A percentile compares a stretch with the other conserved stretches of the same genome.
Evolutionary conservation across 30 jellyfish, hydroid and myxozoan genomes (phyloP).

Genomic region (Nemopilema nomurai): DNA sequence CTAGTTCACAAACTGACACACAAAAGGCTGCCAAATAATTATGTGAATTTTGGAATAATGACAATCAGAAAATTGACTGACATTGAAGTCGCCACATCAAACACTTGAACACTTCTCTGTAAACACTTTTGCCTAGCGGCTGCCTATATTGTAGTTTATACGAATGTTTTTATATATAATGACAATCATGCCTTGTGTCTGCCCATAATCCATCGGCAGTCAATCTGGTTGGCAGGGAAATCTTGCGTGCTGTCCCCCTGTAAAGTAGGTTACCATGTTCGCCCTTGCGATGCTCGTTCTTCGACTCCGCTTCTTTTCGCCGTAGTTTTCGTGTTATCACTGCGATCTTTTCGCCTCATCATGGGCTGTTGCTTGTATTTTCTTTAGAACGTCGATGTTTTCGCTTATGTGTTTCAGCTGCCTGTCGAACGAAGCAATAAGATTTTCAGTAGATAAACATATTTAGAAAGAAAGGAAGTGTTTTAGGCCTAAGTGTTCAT

Average conservation of each 20-base stretch:
- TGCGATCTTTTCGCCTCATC: conserved; percentile 25
- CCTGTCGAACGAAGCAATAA: neutral
- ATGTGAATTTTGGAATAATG: too few relatives aligned
- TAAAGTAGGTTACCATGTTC: neutral
- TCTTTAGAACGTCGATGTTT: conserved; percentile 3
- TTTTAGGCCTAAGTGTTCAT: neutral
- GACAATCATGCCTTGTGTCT: neutral
- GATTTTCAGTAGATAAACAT: too few relatives aligned
- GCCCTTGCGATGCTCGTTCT: neutral
- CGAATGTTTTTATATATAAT: too few relatives aligned
- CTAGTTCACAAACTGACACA: too few relatives aligned
- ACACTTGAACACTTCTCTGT: too few relatives aligned
- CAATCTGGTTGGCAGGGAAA: neutral
- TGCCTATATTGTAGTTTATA: too few relatives aligned
- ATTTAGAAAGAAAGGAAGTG: too few relatives aligned
- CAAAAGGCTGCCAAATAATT: too few relatives aligned
- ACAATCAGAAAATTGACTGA: too few relatives aligned
- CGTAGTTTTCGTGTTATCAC: neutral
- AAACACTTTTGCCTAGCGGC: too few relatives aligned
- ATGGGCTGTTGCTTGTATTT: conserved; percentile 19
- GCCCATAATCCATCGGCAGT: neutral
- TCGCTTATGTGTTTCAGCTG: conserved; percentile 16
- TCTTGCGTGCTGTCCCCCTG: neutral
- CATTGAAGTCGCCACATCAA: too few relatives aligned
- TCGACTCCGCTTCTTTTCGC: neutral